A percentile compares a stretch with the other conserved stretches of the same genome.
phyloP scores from a whole-genome alignment of 2,888 invertebrate genomes.

The Platycnemis pennipes region DNA sequence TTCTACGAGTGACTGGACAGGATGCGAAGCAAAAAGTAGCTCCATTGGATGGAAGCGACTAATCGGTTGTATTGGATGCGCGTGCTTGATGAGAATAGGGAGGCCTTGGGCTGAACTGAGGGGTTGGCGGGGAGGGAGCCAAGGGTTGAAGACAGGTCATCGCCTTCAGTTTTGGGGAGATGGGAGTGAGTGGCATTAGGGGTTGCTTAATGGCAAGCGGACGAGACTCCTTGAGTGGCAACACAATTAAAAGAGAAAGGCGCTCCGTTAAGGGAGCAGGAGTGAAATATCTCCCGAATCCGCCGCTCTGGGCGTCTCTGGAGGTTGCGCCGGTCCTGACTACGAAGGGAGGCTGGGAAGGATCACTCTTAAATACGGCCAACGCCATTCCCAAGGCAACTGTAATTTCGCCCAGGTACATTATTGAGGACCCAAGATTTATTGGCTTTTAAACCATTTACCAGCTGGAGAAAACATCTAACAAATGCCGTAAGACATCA shows the following conservation, averaged over 20 bases:
- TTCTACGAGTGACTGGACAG: no score
- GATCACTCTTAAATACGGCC: neutral
- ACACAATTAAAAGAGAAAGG: conserved; percentile 4
- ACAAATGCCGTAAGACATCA: no score
- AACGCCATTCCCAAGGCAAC: neutral
- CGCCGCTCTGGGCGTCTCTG: neutral
- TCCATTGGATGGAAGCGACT: no score
- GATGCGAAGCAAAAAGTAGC: no score
- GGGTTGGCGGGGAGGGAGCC: no score
- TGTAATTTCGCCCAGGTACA: neutral
- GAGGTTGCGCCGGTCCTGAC: no score
- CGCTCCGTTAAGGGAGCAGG: neutral
- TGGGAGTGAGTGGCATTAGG: neutral
- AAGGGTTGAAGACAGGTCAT: neutral
- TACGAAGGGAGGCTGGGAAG: neutral
- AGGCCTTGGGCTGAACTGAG: no score
- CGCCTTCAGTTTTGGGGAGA: neutral
- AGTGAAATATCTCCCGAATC: neutral
- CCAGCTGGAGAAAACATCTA: no score
- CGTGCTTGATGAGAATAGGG: no score
- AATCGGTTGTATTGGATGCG: no score
- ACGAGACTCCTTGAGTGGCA: neutral
- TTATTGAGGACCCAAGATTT: neutral
- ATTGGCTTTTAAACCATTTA: no score
- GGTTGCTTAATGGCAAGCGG: neutral